Evolutionary conservation across 2,797 vertebrate genomes (phyloP), one percentile per base, ranked within the genome.

Genomic region (Arctocebus calabarensis): DNA sequence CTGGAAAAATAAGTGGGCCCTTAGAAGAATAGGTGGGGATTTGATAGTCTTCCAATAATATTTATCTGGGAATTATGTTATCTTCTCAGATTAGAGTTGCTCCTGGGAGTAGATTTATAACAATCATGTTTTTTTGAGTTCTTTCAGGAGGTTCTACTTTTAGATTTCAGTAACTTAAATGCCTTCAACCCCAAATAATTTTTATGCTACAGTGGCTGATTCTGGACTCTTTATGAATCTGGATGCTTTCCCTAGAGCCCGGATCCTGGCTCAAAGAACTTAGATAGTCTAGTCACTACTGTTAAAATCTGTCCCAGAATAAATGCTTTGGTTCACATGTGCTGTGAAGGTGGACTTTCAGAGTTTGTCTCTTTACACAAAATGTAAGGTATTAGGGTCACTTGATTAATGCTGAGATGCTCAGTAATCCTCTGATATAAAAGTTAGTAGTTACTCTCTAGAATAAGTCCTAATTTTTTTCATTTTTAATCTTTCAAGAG

Each of bases 401-500:
- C 27, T 14, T 91, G 79, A 32, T 71, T 45, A 37, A 40, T 20
- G 45, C 57, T 79, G 52, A 95, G 23, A n/a, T 73, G 45, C 9
- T 64, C 20, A 59, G 12, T 29, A n/a, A 81, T 79, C 14, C 37
- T 68, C 37, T 29, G 1, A 14, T 14, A 37, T 77, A 78, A 37
- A 55, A 43, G 9, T 32, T 79, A 45, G 27, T 37, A 40, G 75
- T 64, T 55, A 52, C 59, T 20, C 43, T 87, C 66, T 74, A 55
- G 57, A 64, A 66, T 57, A 71, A 37, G 61, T 84, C 83, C 32
- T 66, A 66, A 64, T 27, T 61, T 16, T 70, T 34, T 64, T 96
- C 4, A 70, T 25, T 14, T 87, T 96, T 43, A 96, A 84, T 34
- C 32, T 85, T 10, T 94, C 8, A 97, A 99, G 99, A 99, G 87